These are phyloP conservation scores for Alloplasta piceator DNA, from an alignment of 2,888 invertebrate genomes.

Conservation along the genomic window DNA sequence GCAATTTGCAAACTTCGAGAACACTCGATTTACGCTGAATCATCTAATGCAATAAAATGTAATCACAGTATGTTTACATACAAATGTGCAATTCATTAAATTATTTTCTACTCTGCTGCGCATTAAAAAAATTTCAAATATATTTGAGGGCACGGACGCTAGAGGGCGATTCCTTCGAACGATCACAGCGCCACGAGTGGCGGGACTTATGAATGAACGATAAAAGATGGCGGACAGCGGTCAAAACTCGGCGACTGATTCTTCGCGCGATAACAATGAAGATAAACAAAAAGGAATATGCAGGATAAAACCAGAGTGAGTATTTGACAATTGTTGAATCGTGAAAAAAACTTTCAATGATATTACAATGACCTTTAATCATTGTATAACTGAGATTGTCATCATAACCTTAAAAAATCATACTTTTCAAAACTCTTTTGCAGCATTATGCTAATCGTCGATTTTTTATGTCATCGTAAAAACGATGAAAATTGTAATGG, in stretches of 20 bases:
- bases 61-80: no score
- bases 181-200: conserved; percentile 12
- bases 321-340: conserved; percentile 46
- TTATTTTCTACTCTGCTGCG: background rate
- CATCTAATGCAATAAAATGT: background rate
- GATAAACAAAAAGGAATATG: conserved; percentile 82
- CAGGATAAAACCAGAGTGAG: conserved; percentile 84
- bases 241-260: conserved; percentile 69
- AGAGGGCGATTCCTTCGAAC: no score
- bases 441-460: background rate
- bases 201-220: conserved; percentile 42
- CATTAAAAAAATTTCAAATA: no score
- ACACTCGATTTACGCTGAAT: no score
- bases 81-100: conserved; percentile 9
- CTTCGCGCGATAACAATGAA: conserved; percentile 72
- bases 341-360: background rate
- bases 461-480: no score
- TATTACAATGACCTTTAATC: no score
- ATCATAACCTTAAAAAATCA: conserved; percentile 62
- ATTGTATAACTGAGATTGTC: background rate
- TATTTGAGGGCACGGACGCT: no score
- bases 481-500: no score
- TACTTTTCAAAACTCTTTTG: background rate
- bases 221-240: conserved; percentile 71
- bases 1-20: no score